Base-by-base conservation (phyloP, 2,888 invertebrate species). In the Brachypalpus laphriformis region DNA sequence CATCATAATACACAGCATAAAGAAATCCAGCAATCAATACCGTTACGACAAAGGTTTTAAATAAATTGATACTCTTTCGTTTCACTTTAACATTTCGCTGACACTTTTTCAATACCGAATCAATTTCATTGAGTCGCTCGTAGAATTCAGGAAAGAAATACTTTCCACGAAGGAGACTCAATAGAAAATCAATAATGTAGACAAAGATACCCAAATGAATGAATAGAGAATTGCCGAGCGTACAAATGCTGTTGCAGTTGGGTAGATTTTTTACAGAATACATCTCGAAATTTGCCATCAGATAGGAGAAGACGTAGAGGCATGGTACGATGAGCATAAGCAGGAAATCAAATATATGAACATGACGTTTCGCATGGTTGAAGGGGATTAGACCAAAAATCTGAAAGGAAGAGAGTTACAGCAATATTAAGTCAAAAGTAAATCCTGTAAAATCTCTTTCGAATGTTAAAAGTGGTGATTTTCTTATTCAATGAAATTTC, bases 161-260 rank as follows among this genome's bases (percentile, higher is more conserved):
- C 40, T 91, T 91, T 5, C 91, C 89, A 0, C 91, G 89, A 40
- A 88, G 86, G 0, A 91, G 25, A n/a, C 89, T 89, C 40, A 91
- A 18, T 5, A 88, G 3, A 14, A 87, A 88, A 11, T 89, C 88
- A 3, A 87, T 88, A 8, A 89, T 22, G 51, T 91, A 91, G 3
- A 92, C 88, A 42, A 89, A 90, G 8, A 89, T 88, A 0, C 91
- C 92, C 81, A 91, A 37, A 49, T 90, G 88, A 81, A 89, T 89
- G 16, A 91, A 89, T 0, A 92, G 88, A n/a, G 87, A 86, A 74
- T 88, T 89, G 65, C 89, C 89, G 51, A 91, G 72, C 4, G 87
- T 80, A 51, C 91, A 91, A 14, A 91, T 90, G 6, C 89, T 89
- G 40, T 88, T 89, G 85, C 91, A 91, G 0, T 42, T 47, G 2